These are phyloP conservation scores for Calephelis perditalis DNA, from an alignment of 2,888 invertebrate genomes.

Conservation along the genomic window DNA sequence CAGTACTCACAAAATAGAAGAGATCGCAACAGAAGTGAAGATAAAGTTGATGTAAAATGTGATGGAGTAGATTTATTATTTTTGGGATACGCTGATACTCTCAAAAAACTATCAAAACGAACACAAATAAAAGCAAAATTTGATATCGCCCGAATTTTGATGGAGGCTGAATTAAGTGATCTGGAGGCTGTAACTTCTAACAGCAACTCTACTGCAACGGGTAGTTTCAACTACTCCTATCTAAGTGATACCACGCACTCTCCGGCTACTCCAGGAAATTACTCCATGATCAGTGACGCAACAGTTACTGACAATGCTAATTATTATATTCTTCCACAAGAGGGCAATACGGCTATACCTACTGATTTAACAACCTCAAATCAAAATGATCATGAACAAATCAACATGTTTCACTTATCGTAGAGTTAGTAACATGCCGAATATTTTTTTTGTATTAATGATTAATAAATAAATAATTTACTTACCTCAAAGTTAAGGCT, in stretches of 20 bases:
- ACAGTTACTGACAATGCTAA: too few relatives aligned
- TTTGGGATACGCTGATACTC: slow-evolving; percentile 24
- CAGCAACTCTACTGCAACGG: slow-evolving; percentile 23
- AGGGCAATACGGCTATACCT: slow-evolving; percentile 26
- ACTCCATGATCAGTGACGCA: too few relatives aligned
- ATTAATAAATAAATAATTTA: slow-evolving; percentile 26
- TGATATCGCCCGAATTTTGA: slow-evolving; percentile 27
- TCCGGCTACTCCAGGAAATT: too few relatives aligned
- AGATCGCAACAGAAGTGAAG: slow-evolving; percentile 22
- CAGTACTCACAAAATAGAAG: too few relatives aligned
- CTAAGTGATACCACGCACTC: slow-evolving; percentile 16
- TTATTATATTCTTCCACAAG: slow-evolving; percentile 26
- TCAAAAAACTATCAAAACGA: slow-evolving; percentile 26
- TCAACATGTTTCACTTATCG: slow-evolving; percentile 20
- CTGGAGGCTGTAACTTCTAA: slow-evolving; percentile 24
- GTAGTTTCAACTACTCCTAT: slow-evolving; percentile 21
- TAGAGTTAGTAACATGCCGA: slow-evolving; percentile 19
- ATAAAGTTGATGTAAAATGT: too few relatives aligned
- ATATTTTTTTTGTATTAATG: slow-evolving; percentile 12
- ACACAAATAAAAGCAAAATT: slow-evolving; percentile 24
- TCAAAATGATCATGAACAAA: slow-evolving; percentile 24
- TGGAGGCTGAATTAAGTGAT: not conserved
- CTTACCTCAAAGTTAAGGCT: slow-evolving; percentile 29
- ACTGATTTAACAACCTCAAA: slow-evolving; percentile 2
- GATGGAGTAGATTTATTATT: too few relatives aligned